Evolutionary conservation across 2,888 invertebrate genomes (phyloP).

Genomic region (Ochropleura plecta): DNA sequence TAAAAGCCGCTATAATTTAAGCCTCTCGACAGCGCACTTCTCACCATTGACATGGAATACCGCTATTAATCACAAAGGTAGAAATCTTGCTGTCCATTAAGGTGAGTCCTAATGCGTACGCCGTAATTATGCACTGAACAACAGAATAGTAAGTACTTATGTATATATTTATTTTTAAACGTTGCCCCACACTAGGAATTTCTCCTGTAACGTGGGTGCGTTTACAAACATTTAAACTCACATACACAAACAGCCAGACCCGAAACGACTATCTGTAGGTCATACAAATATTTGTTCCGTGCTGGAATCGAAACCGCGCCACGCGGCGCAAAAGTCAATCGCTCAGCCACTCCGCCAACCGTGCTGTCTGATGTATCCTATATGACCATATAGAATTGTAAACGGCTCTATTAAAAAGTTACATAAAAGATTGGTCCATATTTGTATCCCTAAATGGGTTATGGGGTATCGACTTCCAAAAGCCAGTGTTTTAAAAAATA

Average conservation of each 20-base stretch:
- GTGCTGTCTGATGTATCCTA: background rate
- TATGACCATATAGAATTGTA: background rate
- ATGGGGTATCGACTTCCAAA: background rate
- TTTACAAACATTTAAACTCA: too few species aligned
- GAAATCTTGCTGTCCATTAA: conserved; percentile 45
- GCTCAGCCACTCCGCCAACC: too few species aligned
- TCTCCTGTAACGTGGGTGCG: too few species aligned
- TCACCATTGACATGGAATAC: conserved; percentile 40
- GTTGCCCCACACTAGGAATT: too few species aligned
- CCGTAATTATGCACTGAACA: conserved; percentile 34
- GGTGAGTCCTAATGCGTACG: conserved; percentile 45
- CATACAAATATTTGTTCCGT: too few species aligned
- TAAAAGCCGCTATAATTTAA: conserved; percentile 41
- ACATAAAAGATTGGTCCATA: background rate
- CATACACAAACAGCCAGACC: too few species aligned
- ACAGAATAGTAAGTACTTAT: background rate
- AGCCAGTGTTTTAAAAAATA: background rate
- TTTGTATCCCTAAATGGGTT: background rate
- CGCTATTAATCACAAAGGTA: conserved; percentile 43
- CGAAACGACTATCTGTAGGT: too few species aligned
- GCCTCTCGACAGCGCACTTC: conserved; percentile 16
- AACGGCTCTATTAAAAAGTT: background rate
- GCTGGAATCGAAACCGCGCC: too few species aligned
- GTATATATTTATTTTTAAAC: background rate
- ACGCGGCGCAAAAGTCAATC: too few species aligned